Base-by-base conservation (phyloP, 2,113 vertebrate species). In the Leiothrix lutea region DNA sequence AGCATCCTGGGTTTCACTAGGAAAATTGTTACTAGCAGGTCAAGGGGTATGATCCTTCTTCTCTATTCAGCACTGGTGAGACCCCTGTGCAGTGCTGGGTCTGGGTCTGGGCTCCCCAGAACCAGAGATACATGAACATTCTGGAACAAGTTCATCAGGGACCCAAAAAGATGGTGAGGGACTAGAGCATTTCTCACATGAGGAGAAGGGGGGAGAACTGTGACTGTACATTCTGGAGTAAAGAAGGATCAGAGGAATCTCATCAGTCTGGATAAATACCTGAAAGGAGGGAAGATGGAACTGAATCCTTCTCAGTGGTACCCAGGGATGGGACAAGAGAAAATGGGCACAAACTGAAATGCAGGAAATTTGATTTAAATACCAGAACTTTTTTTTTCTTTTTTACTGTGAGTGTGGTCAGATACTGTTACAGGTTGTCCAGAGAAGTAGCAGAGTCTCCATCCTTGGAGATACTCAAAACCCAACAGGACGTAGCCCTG, bases 401-500 rank as follows among this genome's bases (percentile, higher is more conserved):
- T n/a, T n/a, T 31, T 24, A 8, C 2, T 23, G 1, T 57, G 38
- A 36, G 3, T 1, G 11, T 29, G 8, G 14, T 66, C 56, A 71
- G 38, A 36, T 36, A 40, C 35, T 44, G 18, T 7, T 19, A 38
- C 1, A 75, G 12, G 31, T 23, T 71, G 5, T 23, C 8, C 22
- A 62, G 51, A 66, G 61, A 71, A 4, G 3, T 8, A 28, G 8
- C 23, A 29, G n/a, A 70, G 6, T 23, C 9, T 58, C 28, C 7
- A 36, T 28, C 25, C 25, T 45, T 5, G 0, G 29, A 83, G 60
- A 47, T 48, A 81, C 3, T 45, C 28, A 78, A 88, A 81, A 64
- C 4, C 6, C 15, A 66, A 14, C 6, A 50, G 14, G 23, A 73
- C 0, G 0, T 0, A 4, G 13, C 6, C 10, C 28, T 81, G 36